These are phyloP conservation scores for Ranitomeya imitator DNA, from an alignment of 2,113 vertebrate species.

Conservation along the genomic window DNA sequence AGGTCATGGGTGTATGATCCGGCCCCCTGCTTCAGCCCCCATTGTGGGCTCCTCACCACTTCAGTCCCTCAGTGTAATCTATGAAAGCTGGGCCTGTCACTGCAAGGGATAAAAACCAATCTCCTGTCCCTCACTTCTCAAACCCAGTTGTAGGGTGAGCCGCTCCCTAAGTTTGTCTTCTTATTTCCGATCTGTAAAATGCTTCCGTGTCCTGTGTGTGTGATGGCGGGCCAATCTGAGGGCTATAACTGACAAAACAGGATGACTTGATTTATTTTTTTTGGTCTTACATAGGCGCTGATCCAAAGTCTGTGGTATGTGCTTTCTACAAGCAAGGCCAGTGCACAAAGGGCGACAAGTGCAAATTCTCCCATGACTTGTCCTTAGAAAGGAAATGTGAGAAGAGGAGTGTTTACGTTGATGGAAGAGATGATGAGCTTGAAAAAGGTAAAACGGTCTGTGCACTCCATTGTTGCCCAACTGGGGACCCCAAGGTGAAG, in stretches of 20 bases:
- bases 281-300: constrained; percentile 78
- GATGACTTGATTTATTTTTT: not conserved
- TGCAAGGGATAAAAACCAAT: no score
- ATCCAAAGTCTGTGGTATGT: constrained; percentile 97
- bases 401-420: constrained; percentile 93
- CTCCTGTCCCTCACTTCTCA: no score
- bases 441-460: constrained; percentile 82
- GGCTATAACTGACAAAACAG: not conserved
- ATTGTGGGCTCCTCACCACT: no score
- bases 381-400: constrained; percentile 95
- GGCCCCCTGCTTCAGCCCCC: no score
- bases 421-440: constrained; percentile 93
- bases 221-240: not conserved
- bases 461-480: not conserved
- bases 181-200: not conserved
- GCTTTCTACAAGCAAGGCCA: constrained; percentile 99
- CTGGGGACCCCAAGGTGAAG: not conserved
- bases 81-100: no score
- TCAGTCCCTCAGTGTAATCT: no score
- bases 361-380: constrained; percentile 97
- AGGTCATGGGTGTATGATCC: no score
- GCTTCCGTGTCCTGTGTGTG: not conserved
- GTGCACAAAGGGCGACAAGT: constrained; percentile 97
- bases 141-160: no score
- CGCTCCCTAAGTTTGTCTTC: no score